These are phyloP conservation scores for Eupithecia pulchellata DNA, from an alignment of 2,888 invertebrate genomes.

Conservation along the genomic window DNA sequence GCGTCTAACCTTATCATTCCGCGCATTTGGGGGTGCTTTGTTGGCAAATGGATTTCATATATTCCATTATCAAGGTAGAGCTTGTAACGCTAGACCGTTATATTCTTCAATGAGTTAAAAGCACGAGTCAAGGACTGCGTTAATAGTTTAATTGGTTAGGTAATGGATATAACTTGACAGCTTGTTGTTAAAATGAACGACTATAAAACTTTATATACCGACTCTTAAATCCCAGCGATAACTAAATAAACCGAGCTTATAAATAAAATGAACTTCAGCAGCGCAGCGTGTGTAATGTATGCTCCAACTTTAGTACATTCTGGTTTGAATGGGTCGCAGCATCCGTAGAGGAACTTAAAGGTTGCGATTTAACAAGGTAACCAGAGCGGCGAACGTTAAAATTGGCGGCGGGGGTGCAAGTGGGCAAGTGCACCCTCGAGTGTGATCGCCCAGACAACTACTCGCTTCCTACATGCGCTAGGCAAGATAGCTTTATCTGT, in stretches of 20 bases:
- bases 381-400: conserved; percentile 55
- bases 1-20: conserved; percentile 15
- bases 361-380: conserved; percentile 57
- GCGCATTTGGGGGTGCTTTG: conserved; percentile 8
- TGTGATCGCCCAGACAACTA: conserved; percentile 60
- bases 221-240: conserved; percentile 7
- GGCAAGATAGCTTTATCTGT: conserved; percentile 22
- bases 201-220: conserved; percentile 1
- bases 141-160: background rate
- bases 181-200: background rate
- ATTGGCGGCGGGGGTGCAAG: conserved; percentile 50
- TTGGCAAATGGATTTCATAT: conserved; percentile 1
- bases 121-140: background rate
- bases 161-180: background rate
- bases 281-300: conserved; percentile 37
- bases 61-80: background rate
- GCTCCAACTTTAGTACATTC: conserved; percentile 41
- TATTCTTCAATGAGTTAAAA: background rate
- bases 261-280: conserved; percentile 33
- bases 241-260: conserved; percentile 21
- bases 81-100: background rate
- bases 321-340: conserved; percentile 44
- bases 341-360: conserved; percentile 48
- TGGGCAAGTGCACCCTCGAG: conserved; percentile 60
- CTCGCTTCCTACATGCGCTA: conserved; percentile 46